Evolutionary conservation across 1,140 invertebrate species (phyloP).

Genomic region (Rhyacophila brunnea): DNA sequence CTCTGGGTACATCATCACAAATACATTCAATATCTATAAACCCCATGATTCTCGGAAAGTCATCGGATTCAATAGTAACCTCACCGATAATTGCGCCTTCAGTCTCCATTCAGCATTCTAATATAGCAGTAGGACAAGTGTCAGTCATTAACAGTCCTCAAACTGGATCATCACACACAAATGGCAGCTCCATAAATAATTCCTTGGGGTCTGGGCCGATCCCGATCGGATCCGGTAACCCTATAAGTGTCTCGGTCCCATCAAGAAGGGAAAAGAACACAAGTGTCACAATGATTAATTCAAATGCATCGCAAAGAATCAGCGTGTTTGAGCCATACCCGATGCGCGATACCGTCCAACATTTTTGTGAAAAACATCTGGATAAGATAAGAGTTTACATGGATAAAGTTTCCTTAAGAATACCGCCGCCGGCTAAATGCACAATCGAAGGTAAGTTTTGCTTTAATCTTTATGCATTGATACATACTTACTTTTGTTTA

Average conservation of each 20-base stretch:
- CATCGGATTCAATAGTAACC: slow-evolving; percentile 41
- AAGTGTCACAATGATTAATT: slow-evolving; percentile 68
- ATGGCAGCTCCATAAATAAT: slow-evolving; percentile 35
- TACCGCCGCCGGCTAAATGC: slow-evolving; percentile 88
- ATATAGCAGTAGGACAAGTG: slow-evolving; percentile 45
- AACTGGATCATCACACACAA: slow-evolving; percentile 28
- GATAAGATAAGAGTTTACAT: slow-evolving; percentile 89
- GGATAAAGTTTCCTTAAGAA: slow-evolving; percentile 77
- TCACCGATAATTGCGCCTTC: slow-evolving; percentile 37
- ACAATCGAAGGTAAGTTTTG: slow-evolving; percentile 77
- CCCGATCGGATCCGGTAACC: slow-evolving; percentile 39
- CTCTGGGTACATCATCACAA: slow-evolving; percentile 36
- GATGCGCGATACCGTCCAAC: slow-evolving; percentile 86
- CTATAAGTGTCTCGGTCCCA: slow-evolving; percentile 56
- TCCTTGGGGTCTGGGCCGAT: slow-evolving; percentile 38
- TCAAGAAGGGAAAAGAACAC: slow-evolving; percentile 66
- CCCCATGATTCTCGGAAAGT: slow-evolving; percentile 45
- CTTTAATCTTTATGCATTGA: no score
- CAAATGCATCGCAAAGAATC: slow-evolving; percentile 66
- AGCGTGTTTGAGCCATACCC: slow-evolving; percentile 84
- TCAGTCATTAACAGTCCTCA: slow-evolving; percentile 39
- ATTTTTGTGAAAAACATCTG: slow-evolving; percentile 92
- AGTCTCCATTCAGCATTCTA: slow-evolving; percentile 48
- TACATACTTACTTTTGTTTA: no score
- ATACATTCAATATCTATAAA: slow-evolving; percentile 49